Base-by-base conservation (phyloP, 2,888 invertebrate genomes). In the Thereva unica region DNA sequence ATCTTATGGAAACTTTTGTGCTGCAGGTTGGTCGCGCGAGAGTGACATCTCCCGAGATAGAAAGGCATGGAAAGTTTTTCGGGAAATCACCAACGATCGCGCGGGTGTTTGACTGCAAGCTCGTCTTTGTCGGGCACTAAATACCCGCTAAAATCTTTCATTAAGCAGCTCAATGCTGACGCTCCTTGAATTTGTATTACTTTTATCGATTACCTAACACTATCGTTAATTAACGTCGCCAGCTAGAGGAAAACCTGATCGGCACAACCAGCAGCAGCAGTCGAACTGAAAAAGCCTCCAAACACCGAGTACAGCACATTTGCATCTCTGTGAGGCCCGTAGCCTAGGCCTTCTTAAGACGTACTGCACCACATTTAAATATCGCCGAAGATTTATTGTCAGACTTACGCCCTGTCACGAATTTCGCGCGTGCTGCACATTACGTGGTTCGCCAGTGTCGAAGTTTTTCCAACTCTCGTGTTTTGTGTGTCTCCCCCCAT, bases 351-450 rank as follows among this genome's bases (percentile, higher is more conserved):
- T 69, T 56, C 61, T 57, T 61, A 44, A 55, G 65, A 66, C 69
- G 68, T 70, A 72, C 70, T 72, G 73, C 71, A 73, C 73, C 71
- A 72, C 70, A 73, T 73, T 73, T 72, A 73, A 73, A 71, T 73
- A 73, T 73, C 59, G 61, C 70, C 68, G 65, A 70, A 71, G 73
- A 74, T 74, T 74, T 73, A 73, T 73, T 73, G 74, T 71, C 66
- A 72, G 71, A 72, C 73, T 72, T 72, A 74, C 74, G 73, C 74
- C 73, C 72, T 73, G 74, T 74, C 74, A 74, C 74, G 74, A 74
- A 73, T 73, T 73, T 73, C 73, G 74, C 74, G 74, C 74, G 74
- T 74, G 74, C 74, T 73, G 73, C 70, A 73, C 73, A 73, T 74
- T 74, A 68, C 70, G 67, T 68, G 66, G 67, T 68, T 68, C 63